Evolutionary conservation across 23 tunicate genomes (phyloP), one percentile per base, ranked within the genome.

Genomic region (Trididemnum nubilum): DNA sequence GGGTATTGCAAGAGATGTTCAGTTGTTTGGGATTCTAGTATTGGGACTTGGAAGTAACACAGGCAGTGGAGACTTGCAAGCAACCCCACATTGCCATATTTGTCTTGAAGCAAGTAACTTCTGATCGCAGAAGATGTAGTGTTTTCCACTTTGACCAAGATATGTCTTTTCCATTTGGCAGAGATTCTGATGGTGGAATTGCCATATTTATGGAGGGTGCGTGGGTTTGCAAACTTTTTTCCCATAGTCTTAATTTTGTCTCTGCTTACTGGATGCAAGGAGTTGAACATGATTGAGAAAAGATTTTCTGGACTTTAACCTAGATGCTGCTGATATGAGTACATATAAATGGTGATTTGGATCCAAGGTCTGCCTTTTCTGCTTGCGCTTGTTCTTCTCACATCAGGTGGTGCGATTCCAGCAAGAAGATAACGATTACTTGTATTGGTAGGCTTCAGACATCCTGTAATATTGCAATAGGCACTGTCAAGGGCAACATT

Each of bases 371-470:
- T 70, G 22, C 31, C 44, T 33, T 33, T 31, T 44, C 60, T 73
- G 60, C 60, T 73, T n/a, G 58, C 60, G 24, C 9, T 23, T 9
- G 2, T 59, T 38, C 79, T 23, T 38, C 79, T 23, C 2, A 38
- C 38, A 3, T 24, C 79, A 21, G 79, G 79, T 39, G 79, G 79
- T 22, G 79, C 79, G 2, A 39, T 73, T 7, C 79, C 79, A 40
- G 79, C 60, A 40, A 73, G 79, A 58, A 37, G 79, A 33, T 73
- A 40, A 3, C 19, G 59, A 15, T 27, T 22, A 59, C 31, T 73
- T 24, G 35, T 73, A 28, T 37, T 70, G 24, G 58, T 73, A 40
- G 79, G 60, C 24, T 38, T 73, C 24, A 73, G 60, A 40, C 60
- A 73, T 36, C 79, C 79, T 37, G 79, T 73, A 44, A 73, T 73